Evolutionary conservation across 2,113 vertebrate genomes (phyloP).

Genomic region (Saimiri boliviensis): DNA sequence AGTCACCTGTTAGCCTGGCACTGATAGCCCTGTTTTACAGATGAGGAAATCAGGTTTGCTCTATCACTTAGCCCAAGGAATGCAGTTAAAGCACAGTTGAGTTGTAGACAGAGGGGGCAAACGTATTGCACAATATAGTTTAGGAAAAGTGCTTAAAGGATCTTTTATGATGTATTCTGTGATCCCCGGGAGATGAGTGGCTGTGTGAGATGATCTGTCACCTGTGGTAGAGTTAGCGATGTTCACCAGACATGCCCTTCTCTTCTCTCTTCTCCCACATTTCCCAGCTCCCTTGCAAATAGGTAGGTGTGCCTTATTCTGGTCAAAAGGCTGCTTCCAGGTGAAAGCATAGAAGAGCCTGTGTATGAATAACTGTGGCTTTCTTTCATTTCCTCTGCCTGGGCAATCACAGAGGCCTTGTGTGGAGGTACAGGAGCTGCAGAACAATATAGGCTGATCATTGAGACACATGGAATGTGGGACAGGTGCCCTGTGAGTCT

Average conservation of each 20-base stretch:
- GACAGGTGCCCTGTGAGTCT: not conserved
- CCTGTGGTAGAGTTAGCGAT: not conserved
- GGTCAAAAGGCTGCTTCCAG: not conserved
- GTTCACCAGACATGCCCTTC: not conserved
- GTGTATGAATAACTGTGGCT: not conserved
- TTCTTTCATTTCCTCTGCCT: not conserved
- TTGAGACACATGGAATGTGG: not conserved
- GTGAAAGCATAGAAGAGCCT: not conserved
- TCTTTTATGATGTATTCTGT: not conserved
- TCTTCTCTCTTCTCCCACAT: not conserved
- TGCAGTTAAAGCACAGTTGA: not conserved
- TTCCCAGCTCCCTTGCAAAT: not conserved
- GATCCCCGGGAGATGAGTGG: no score
- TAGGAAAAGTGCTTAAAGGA: not conserved
- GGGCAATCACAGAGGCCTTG: not conserved
- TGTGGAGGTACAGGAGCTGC: not conserved
- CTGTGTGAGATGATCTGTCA: not conserved
- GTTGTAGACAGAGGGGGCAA: not conserved
- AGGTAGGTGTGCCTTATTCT: not conserved
- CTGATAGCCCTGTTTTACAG: not conserved
- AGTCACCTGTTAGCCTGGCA: not conserved
- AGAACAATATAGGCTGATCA: not conserved
- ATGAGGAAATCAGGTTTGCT: not conserved
- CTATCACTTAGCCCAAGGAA: not conserved
- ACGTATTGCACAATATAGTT: not conserved